Base-by-base conservation (phyloP, 1,140 invertebrate genomes). In the Branchinecta lindahli region DNA sequence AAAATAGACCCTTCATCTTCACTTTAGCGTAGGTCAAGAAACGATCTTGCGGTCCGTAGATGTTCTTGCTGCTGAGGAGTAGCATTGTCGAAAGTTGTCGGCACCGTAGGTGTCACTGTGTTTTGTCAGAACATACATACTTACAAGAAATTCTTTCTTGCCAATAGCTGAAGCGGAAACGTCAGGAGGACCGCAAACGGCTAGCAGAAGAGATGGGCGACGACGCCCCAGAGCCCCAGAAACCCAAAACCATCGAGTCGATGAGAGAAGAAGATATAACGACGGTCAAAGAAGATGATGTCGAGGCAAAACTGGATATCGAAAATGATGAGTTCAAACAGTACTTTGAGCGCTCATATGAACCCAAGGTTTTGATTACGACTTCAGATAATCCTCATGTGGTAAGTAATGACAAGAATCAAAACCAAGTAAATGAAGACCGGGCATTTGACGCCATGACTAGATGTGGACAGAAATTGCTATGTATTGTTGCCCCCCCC, bases 361-460 rank as follows among this genome's bases (percentile, higher is more conserved):
- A 88, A 73, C 95, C 96, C 0, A 98, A 97, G 83, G 88, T 99
- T 52, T 79, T 99, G 0, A 93, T 99, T 12, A 98, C 95, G 18
- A 96, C 88, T 73, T 86, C 87, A 10, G 93, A 96, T 77, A 92
- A 96, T 83, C 93, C 94, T 7, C 85, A 89, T 69, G 85, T 84
- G 68, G 85, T 86, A 81, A 79, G 77, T 70, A 44, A 44, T 33
- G 61, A 44, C 33, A 33, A 33, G 33, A 33, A 33, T 33, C 33
- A 33, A 33, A 1, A 33, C 33, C 33, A 33, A 33, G 33, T 33
- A 33, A 33, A 33, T 1, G 33, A 33, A 33, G 33, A 33, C 33
- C 33, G 5, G 33, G 33, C 33, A 33, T 33, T 33, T 1, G 33
- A 3, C 33, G 33, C 33, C 33, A 33, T 33, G 33, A 33, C 33